Base-by-base conservation (phyloP, 2,797 vertebrate genomes). In the Kryptolebias ocellatus region DNA sequence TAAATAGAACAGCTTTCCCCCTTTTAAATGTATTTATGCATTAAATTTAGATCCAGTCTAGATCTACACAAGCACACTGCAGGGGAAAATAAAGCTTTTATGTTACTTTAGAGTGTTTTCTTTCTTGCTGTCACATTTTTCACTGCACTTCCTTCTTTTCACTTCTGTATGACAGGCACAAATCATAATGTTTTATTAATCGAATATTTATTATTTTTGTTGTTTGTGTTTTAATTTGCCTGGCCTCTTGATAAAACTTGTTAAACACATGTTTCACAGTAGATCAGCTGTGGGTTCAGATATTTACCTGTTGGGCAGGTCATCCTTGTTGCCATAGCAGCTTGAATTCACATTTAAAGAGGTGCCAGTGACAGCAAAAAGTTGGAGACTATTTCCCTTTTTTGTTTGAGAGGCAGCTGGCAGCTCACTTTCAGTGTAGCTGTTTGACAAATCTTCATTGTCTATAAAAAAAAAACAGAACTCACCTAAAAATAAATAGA, bases 101-200 rank as follows among this genome's bases (percentile, higher is more conserved):
- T 16, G 27, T 54, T 29, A 4, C 16, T 50, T 66, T 16, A 5
- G 12, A 50, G 3, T 27, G 3, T 60, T 34, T 55, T 16, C 11
- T 57, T 12, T 53, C 4, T 28, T 72, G 46, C 42, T 66, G 18
- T 79, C 27, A 49, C 12, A 3, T 37, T 31, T 65, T 27, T 64
- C 39, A 16, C 45, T 20, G 18, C 8, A 4, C 9, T 50, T 64
- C n/a, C 50, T 55, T 53, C 52, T n/a, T 7, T 50, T 52, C 14
- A 2, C 24, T 18, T 42, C 12, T 34, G 27, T 46, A 8, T 64
- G 11, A 10, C n/a, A 60, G 10, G 17, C 56, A 53, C 8, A 81
- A 49, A 56, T 24, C 1, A 0, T 34, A 11, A 58, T 42, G 20
- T 61, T 44, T 60, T 49, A 2, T 31, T 56, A 3, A 34, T 9